Percentiles rank a stretch among this genome's conserved stretches.
phyloP scores from a whole-genome alignment of 2,113 vertebrate genomes.

The Grantiella picta region DNA sequence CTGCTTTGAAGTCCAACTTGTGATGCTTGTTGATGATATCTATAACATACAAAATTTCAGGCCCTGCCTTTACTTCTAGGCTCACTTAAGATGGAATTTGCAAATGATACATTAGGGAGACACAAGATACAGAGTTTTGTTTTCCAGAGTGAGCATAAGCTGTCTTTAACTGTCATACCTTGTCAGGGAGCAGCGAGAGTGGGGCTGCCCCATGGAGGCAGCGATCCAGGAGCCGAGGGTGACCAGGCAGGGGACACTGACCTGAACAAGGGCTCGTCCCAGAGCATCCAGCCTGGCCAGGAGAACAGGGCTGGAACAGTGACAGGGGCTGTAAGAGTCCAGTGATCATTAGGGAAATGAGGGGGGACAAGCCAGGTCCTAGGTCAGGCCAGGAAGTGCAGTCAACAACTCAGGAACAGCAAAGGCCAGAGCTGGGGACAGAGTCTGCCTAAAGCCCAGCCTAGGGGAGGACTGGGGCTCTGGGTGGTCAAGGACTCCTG shows the following conservation, averaged over 20 bases:
- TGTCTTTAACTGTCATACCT: not conserved
- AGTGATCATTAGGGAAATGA: not conserved
- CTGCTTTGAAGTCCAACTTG: not conserved
- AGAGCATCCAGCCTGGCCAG: not conserved
- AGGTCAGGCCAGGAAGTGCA: not conserved
- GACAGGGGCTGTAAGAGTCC: not conserved
- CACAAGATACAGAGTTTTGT: not conserved
- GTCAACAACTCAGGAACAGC: not conserved
- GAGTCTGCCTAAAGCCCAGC: not conserved
- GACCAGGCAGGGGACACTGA: not conserved
- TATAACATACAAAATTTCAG: not conserved
- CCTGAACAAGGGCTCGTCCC: not conserved
- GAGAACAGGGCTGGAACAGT: not conserved
- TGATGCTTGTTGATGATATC: not conserved
- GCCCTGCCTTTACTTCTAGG: not conserved
- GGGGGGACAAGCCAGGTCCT: not conserved
- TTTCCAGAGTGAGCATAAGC: not conserved
- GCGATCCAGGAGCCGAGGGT: fast-evolving
- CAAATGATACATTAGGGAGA: not conserved
- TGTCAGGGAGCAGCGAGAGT: not conserved
- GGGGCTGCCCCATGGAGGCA: not conserved
- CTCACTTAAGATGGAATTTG: not conserved
- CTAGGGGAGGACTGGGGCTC: not conserved
- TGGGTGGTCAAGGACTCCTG: not conserved
- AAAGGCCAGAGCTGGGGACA: not conserved